Percentiles rank a stretch among this genome's conserved stretches.
Conservation (phyloP, 1,140 invertebrate genomes). For the Goniozus legneri region DNA sequence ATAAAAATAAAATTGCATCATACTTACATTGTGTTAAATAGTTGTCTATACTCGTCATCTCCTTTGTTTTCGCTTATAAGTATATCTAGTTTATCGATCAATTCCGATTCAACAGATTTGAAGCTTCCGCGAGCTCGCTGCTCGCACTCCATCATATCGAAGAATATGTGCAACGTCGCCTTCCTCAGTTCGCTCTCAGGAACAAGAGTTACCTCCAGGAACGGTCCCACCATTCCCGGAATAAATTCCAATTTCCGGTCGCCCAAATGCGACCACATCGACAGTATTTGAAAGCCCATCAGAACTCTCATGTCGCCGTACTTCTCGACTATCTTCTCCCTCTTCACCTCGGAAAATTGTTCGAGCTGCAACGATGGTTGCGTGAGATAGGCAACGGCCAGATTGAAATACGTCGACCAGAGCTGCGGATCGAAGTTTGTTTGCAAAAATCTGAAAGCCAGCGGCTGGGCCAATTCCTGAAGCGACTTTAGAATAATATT, state of each 20-base stretch:
- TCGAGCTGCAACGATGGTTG: slow-evolving; percentile 85
- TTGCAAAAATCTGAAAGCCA: slow-evolving; percentile 80
- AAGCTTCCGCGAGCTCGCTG: slow-evolving; percentile 79
- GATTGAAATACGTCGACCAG: slow-evolving; percentile 88
- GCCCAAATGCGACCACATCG: slow-evolving; percentile 89
- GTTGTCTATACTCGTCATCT: slow-evolving; percentile 85
- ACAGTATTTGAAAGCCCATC: slow-evolving; percentile 90
- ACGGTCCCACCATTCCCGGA: slow-evolving; percentile 88
- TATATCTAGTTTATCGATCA: slow-evolving; percentile 91
- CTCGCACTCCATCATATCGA: slow-evolving; percentile 96
- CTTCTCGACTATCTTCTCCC: slow-evolving; percentile 73
- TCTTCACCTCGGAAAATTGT: slow-evolving; percentile 75
- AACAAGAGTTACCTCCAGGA: slow-evolving; percentile 91
- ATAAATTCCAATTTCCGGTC: slow-evolving; percentile 85
- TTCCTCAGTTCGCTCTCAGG: slow-evolving; percentile 84
- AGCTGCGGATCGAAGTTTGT: slow-evolving; percentile 63
- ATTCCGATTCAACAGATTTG: slow-evolving; percentile 83
- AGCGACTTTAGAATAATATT: slow-evolving; percentile 82
- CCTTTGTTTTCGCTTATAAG: slow-evolving; percentile 90
- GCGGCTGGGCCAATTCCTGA: slow-evolving; percentile 81
- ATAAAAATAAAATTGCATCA: slow-evolving; percentile 16
- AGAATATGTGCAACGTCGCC: slow-evolving; percentile 91
- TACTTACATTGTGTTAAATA: slow-evolving; percentile 93
- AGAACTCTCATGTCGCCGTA: slow-evolving; percentile 89
- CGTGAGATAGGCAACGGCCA: slow-evolving; percentile 83